These are phyloP conservation scores for Hippocampus barbouri DNA, from an alignment of 2,113 vertebrate genomes.

Conservation along the genomic window DNA sequence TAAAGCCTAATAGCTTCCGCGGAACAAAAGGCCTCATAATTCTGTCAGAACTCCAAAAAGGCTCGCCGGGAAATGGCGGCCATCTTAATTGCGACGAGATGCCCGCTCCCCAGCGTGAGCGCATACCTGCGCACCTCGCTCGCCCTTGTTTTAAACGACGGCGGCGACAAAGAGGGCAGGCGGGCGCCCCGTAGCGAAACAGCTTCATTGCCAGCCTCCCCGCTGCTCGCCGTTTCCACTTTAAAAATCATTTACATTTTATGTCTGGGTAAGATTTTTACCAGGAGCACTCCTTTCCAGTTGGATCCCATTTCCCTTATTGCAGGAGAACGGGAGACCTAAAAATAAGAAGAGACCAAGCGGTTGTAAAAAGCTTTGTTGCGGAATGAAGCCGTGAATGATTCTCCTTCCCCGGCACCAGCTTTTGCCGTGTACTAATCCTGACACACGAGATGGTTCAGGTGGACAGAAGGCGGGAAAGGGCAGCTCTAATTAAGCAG, in stretches of 20 bases:
- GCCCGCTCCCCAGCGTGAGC: conserved; percentile 33
- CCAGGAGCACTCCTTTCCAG: too few relatives aligned
- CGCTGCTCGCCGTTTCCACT: conserved; percentile 39
- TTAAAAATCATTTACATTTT: conserved; percentile 28
- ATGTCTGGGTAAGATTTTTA: background rate
- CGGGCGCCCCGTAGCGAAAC: conserved; percentile 23
- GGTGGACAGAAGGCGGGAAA: conserved; percentile 57
- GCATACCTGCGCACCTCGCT: conserved; percentile 29
- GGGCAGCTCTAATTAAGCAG: conserved; percentile 55
- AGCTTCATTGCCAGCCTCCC: conserved; percentile 24
- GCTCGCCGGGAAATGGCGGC: conserved; percentile 44
- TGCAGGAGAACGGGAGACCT: conserved; percentile 30
- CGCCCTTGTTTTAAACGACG: conserved; percentile 39
- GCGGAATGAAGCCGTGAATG: conserved; percentile 52
- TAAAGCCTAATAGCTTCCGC: conserved; percentile 44
- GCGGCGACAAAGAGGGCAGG: conserved; percentile 38
- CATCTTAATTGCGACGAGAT: conserved; percentile 55
- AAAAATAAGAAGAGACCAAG: conserved; percentile 13
- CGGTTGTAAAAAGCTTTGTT: conserved; percentile 28
- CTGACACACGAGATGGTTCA: conserved; percentile 45
- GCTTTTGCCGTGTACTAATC: conserved; percentile 35
- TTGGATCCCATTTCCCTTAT: conserved; percentile 32
- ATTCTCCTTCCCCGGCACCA: conserved; percentile 25
- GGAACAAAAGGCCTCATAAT: conserved; percentile 59
- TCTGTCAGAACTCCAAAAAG: conserved; percentile 49